Percentiles rank a stretch among this genome's conserved stretches.
phyloP scores from a whole-genome alignment of 37 sponge, comb jelly and placozoan species.

The Diacarnus erythraeanus region DNA sequence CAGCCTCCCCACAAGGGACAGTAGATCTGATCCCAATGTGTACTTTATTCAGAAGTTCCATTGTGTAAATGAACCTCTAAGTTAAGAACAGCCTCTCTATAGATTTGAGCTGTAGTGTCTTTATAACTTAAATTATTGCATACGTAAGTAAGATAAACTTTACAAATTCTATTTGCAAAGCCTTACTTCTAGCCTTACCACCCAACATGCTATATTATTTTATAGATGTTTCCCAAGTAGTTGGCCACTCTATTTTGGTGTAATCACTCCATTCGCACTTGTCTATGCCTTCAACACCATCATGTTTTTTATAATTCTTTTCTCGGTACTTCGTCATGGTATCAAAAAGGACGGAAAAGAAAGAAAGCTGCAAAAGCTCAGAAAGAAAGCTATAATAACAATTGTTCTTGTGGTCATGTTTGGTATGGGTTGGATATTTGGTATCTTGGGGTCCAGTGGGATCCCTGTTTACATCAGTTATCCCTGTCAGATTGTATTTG shows the following conservation, averaged over 20 bases:
- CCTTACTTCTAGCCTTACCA: too few species aligned
- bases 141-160: too few species aligned
- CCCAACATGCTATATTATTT: too few species aligned
- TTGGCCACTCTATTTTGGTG: conserved; percentile 18
- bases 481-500: conserved; percentile 19
- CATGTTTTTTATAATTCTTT: conserved; percentile 13
- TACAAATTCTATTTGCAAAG: too few species aligned
- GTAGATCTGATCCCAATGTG: too few species aligned
- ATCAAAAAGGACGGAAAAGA: conserved; percentile 8
- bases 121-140: too few species aligned
- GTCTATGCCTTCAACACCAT: conserved; percentile 15
- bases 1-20: too few species aligned
- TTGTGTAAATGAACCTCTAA: too few species aligned
- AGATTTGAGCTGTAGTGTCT: too few species aligned
- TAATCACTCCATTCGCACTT: conserved; percentile 6
- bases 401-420: conserved; percentile 33
- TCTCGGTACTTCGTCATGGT: not conserved
- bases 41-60: too few species aligned
- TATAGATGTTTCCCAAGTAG: not conserved
- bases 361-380: not conserved
- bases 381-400: conserved; percentile 18
- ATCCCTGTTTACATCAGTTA: conserved; percentile 5
- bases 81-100: too few species aligned
- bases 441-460: conserved; percentile 16
- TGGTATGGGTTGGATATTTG: conserved; percentile 45